These are phyloP conservation scores for Clarias macrocephalus DNA, from an alignment of 2,113 vertebrate species.

Conservation along the genomic window DNA sequence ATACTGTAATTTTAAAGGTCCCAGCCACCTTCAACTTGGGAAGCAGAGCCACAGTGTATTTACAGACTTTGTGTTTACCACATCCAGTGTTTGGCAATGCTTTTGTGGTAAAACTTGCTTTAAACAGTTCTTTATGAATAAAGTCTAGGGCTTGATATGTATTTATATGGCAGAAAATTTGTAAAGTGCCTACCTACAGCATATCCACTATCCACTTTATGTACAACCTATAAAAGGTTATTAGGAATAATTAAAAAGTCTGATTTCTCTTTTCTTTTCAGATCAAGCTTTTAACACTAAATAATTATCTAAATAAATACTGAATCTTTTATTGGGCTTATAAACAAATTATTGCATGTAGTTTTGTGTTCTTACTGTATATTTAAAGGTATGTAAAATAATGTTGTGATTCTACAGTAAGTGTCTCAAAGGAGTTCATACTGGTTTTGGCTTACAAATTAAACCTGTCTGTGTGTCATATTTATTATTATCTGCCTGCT, in stretches of 20 bases:
- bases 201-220: too few species aligned
- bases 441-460: slow-evolving; percentile 23
- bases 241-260: neutral
- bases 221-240: neutral
- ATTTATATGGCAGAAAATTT: neutral
- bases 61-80: neutral
- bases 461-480: neutral
- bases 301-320: too few species aligned
- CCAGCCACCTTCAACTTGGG: neutral
- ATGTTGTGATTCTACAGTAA: neutral
- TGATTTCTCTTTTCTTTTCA: neutral
- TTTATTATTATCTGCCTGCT: neutral
- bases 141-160: neutral
- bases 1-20: neutral
- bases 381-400: neutral
- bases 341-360: too few species aligned
- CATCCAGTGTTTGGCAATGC: neutral
- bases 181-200: neutral
- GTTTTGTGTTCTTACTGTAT: neutral
- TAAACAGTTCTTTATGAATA: neutral
- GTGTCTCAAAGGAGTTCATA: too few species aligned
- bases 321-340: too few species aligned
- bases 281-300: neutral
- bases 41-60: neutral
- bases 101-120: neutral